A percentile compares a stretch with the other conserved stretches of the same genome.
Evolutionary conservation across 1,140 invertebrate genomes (phyloP).

Genomic region (Plectrocnemia conspersa): DNA sequence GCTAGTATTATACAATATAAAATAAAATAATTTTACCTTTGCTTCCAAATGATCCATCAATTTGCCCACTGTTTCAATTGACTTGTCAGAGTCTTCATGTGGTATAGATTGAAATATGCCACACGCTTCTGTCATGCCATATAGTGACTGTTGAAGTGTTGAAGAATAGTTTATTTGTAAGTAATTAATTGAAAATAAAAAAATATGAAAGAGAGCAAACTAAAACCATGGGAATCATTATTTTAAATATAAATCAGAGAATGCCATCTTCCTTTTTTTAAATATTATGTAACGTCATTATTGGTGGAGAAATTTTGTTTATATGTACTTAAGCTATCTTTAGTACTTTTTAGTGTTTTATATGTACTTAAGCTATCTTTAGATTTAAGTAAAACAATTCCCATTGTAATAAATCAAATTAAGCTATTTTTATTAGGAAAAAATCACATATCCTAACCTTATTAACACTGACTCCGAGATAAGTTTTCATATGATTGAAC

Average conservation of each 20-base stretch:
- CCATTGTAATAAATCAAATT: too few relatives aligned
- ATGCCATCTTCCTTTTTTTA: too few relatives aligned
- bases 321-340: too few relatives aligned
- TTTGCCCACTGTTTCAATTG: slow-evolving; percentile 67
- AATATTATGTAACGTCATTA: too few relatives aligned
- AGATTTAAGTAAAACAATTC: too few relatives aligned
- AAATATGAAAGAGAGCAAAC: neutral
- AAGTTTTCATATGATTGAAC: slow-evolving; percentile 52
- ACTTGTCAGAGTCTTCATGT: slow-evolving; percentile 56
- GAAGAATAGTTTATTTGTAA: neutral
- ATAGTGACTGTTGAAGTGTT: slow-evolving; percentile 58
- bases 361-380: too few relatives aligned
- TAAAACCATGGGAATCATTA: too few relatives aligned
- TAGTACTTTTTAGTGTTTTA: too few relatives aligned
- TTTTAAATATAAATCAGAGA: slow-evolving; percentile 6
- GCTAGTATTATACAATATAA: neutral
- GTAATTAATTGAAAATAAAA: slow-evolving; percentile 10
- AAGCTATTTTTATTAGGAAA: too few relatives aligned
- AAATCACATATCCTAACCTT: slow-evolving; percentile 39
- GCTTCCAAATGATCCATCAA: slow-evolving; percentile 69
- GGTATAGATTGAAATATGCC: slow-evolving; percentile 57
- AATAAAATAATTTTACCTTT: slow-evolving; percentile 46
- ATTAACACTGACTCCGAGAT: slow-evolving; percentile 45
- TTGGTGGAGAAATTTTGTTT: too few relatives aligned
- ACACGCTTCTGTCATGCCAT: slow-evolving; percentile 78